Evolutionary conservation across 2,113 vertebrate species (phyloP), one percentile per base, ranked within the genome.

Genomic region (Verasper variegatus): DNA sequence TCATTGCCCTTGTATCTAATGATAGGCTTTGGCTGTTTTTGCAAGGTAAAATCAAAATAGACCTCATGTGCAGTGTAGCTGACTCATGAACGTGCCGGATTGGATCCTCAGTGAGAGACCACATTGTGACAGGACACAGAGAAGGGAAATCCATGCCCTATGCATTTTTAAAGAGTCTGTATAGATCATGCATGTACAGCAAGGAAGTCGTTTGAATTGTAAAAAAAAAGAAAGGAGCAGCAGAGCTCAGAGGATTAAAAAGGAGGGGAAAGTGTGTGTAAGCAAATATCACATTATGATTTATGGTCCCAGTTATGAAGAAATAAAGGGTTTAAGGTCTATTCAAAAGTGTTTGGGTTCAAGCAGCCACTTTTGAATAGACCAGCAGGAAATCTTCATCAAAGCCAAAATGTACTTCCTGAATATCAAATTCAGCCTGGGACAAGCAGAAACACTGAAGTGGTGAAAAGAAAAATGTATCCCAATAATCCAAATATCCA

Each of bases 1-100:
- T 82, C 83, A 74, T 71, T 79, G 83, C 81, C 74, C 88, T 64
- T 75, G 78, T 71, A 60, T 78, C 65, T 90, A 88, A 90, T 87
- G 89, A 87, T 78, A 82, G 68, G 77, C 58, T 80, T 76, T 71
- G 54, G 67, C 77, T 81, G 62, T 69, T 79, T 15, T 81, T 20
- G 51, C 60, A 73, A 81, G 78, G 80, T 78, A 75, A 79, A 87
- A 70, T 40, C 76, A 72, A 79, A 87, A 70, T 40, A 74, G 81
- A 85, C 62, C 72, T 85, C 80, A 80, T 83, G 77, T 51, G 80
- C 58, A 59, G 54, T 83, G 74, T 3, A 37, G 69, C 71, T 51
- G 72, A 74, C 61, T 64, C 80, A 49, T 71, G 68, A 71, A 81
- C 26, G 45, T 15, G n/a, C 18, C 7, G 21, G 24, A 79, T 76